Percentiles rank a stretch among this genome's conserved stretches.
phyloP scores from a whole-genome alignment of 2,888 invertebrate species.

The Stenodera caucasica region DNA sequence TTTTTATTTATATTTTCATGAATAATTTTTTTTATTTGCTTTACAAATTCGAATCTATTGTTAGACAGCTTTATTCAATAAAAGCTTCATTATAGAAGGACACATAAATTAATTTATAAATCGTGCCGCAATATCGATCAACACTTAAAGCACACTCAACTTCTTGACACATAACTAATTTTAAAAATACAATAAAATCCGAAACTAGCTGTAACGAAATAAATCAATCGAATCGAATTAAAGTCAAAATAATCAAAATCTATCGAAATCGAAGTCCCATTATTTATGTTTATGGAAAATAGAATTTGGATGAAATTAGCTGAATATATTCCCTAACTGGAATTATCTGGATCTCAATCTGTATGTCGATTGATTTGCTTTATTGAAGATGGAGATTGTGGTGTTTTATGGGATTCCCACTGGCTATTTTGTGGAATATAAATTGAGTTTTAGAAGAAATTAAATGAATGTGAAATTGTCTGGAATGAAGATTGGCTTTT shows the following conservation, averaged over 20 bases:
- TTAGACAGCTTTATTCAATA: constrained; percentile 28
- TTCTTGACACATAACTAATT: constrained; percentile 6
- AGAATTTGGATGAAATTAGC: too few relatives aligned
- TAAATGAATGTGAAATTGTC: neutral
- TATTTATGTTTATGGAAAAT: too few relatives aligned
- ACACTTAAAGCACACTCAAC: constrained; percentile 18
- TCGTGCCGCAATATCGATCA: constrained; percentile 21
- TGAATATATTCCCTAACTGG: too few relatives aligned
- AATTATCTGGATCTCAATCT: too few relatives aligned
- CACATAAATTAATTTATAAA: constrained; percentile 27
- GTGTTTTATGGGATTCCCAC: too few relatives aligned
- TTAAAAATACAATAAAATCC: neutral
- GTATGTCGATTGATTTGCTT: too few relatives aligned
- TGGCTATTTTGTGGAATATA: too few relatives aligned
- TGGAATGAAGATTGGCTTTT: neutral
- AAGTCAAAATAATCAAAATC: too few relatives aligned
- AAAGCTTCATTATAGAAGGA: constrained; percentile 22
- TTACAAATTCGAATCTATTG: constrained; percentile 25
- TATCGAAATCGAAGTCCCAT: too few relatives aligned
- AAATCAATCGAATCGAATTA: neutral
- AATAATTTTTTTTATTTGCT: constrained; percentile 22
- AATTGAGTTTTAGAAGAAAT: neutral
- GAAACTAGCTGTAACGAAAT: neutral
- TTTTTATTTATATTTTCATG: constrained; percentile 14
- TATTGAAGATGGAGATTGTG: too few relatives aligned